Conservation (phyloP, 2,888 invertebrate genomes). For the Glyphotaelius pellucidus region DNA sequence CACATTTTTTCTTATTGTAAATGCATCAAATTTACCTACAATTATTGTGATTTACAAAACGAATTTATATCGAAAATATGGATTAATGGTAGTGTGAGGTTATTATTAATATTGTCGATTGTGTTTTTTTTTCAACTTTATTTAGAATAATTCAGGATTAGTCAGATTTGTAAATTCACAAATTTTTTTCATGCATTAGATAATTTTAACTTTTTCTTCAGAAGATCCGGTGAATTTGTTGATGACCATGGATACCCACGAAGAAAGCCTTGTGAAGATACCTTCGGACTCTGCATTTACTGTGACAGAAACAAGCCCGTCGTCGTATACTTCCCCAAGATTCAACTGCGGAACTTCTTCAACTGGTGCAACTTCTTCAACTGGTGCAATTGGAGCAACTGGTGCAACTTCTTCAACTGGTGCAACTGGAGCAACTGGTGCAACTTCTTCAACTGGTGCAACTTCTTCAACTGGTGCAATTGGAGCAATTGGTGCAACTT, state of each 20-base stretch:
- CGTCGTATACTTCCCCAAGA: slow-evolving; percentile 46
- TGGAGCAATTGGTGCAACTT: too few species aligned
- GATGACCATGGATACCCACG: slow-evolving; percentile 51
- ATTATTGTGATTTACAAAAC: too few species aligned
- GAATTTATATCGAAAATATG: too few species aligned
- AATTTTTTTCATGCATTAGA: not conserved
- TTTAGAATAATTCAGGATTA: too few species aligned
- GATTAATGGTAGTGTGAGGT: too few species aligned
- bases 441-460: too few species aligned
- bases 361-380: not conserved
- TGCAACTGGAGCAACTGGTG: not conserved
- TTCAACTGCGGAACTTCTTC: not conserved
- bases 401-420: not conserved
- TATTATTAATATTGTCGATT: too few species aligned
- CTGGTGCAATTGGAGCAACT: not conserved
- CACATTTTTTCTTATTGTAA: too few species aligned
- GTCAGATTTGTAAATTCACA: too few species aligned
- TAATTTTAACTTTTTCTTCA: slow-evolving; percentile 6
- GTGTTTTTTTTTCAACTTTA: too few species aligned
- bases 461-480: too few species aligned
- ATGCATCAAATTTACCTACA: too few species aligned
- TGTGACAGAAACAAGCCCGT: slow-evolving; percentile 53
- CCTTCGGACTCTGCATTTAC: slow-evolving; percentile 43
- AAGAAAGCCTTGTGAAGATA: slow-evolving; percentile 11
- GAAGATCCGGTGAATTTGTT: slow-evolving; percentile 49